Evolutionary conservation across 2,888 invertebrate genomes (phyloP).

Genomic region (Andrena haemorrhoa): DNA sequence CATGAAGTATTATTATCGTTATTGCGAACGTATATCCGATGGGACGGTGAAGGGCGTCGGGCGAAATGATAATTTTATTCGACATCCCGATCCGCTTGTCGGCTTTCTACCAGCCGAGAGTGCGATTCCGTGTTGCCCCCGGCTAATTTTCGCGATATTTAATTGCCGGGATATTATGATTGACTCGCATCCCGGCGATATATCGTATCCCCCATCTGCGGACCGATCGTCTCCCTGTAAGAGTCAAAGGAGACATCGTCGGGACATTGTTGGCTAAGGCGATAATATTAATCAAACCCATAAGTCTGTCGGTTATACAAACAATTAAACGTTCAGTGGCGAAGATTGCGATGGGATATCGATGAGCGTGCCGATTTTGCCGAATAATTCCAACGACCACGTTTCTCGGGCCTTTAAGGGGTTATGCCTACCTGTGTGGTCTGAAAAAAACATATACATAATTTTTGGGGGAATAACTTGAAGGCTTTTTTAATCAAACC

Average conservation of each 20-base stretch:
- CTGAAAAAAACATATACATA: no score
- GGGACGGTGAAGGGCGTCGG: conserved; percentile 60
- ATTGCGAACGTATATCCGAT: conserved; percentile 76
- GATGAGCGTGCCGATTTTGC: neutral
- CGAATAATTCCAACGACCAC: neutral
- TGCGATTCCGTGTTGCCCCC: conserved; percentile 70
- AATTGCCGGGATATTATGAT: conserved; percentile 60
- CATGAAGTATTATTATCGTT: conserved; percentile 83
- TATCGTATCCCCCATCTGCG: neutral
- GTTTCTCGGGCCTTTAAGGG: no score
- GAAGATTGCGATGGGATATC: neutral
- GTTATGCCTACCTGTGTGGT: no score
- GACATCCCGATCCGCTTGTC: conserved; percentile 65
- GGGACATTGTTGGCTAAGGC: neutral
- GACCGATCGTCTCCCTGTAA: conserved; percentile 27
- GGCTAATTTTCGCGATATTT: conserved; percentile 61
- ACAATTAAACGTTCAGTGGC: neutral
- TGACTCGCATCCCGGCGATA: conserved; percentile 38
- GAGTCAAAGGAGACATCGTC: conserved; percentile 17
- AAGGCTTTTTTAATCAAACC: no score
- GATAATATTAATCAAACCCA: conserved; percentile 4
- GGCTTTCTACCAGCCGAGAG: conserved; percentile 62
- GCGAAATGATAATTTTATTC: conserved; percentile 71
- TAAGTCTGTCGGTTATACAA: neutral
- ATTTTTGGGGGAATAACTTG: no score